Base-by-base conservation (phyloP, 2,113 vertebrate genomes). In the Sapajus apella region DNA sequence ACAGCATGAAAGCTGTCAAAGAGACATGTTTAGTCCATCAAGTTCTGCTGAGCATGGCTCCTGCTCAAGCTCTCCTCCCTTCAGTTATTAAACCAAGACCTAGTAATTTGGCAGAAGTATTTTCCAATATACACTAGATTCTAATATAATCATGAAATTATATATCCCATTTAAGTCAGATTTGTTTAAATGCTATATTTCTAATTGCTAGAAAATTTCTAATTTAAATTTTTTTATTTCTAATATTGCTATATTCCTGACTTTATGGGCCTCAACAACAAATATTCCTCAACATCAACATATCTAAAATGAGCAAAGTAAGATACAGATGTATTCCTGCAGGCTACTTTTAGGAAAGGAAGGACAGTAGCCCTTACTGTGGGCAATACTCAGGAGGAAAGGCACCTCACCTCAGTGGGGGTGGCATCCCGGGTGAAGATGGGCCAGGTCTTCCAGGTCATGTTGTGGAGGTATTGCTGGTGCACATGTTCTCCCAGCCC, bases 401-500 rank as follows among this genome's bases (percentile, higher is more conserved):
- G 40, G 32, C 0, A 8, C 9, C 96, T 98, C 97, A 99, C 99
- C 30, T 98, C 98, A 25, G 99, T 99, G 81, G 99, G 99, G 43
- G 98, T 97, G 0, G 80, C 56, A 7, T 99, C 99, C 90, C 99
- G 99, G 64, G 97, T 98, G 97, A 99, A 99, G 6, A 99, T 98
- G 11, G 99, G 99, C 99, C 99, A 99, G 8, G 99, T 99, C 93
- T 93, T 99, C 99, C 99, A 99, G 98, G 99, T 90, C 32, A 98
- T 98, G 14, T 99, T 96, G 45, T 99, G 99, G 1, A 68, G 99
- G 97, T 98, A 99, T 8, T 97, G 97, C 81, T 97, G 98, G 86
- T 99, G 99, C 52, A 99, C 99, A 0, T 99, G 99, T 56, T 99
- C 99, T 1, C 99, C 99, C 5, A 99, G 97, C 0, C 99, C 99